phyloP scores from a whole-genome alignment of 2,888 invertebrate genomes.

The Acleris cristana region DNA sequence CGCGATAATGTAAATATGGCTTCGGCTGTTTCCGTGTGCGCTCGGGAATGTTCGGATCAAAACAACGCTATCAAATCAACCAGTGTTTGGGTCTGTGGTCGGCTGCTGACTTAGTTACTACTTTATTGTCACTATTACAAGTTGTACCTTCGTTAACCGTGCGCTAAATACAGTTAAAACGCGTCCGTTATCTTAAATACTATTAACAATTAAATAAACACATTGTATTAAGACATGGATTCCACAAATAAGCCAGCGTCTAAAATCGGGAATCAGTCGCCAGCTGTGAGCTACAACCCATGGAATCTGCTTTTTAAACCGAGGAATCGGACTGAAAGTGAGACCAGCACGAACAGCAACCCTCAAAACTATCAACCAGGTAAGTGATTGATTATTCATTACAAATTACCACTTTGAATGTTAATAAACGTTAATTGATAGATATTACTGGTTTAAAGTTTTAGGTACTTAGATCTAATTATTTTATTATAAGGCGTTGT shows the following conservation, averaged over 20 bases:
- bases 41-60: slow-evolving; percentile 70
- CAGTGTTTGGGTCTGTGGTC: slow-evolving; percentile 29
- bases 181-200: slow-evolving; percentile 6
- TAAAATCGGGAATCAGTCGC: slow-evolving; percentile 56
- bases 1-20: slow-evolving; percentile 51
- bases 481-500: no score
- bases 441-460: no score
- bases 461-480: no score
- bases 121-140: slow-evolving; percentile 60
- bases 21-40: slow-evolving; percentile 65
- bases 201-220: slow-evolving; percentile 3
- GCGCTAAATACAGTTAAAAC: slow-evolving; percentile 54
- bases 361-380: slow-evolving; percentile 64
- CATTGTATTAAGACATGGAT: slow-evolving; percentile 57
- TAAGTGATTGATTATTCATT: slow-evolving; percentile 48
- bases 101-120: slow-evolving; percentile 33
- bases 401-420: not conserved
- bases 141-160: slow-evolving; percentile 56
- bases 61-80: slow-evolving; percentile 64
- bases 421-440: not conserved
- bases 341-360: slow-evolving; percentile 69
- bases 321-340: slow-evolving; percentile 73
- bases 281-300: slow-evolving; percentile 63
- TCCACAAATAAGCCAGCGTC: slow-evolving; percentile 58
- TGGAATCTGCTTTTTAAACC: slow-evolving; percentile 74